These are phyloP conservation scores for Palaemon carinicauda DNA, from an alignment of 1,140 invertebrate genomes.

Conservation along the genomic window DNA sequence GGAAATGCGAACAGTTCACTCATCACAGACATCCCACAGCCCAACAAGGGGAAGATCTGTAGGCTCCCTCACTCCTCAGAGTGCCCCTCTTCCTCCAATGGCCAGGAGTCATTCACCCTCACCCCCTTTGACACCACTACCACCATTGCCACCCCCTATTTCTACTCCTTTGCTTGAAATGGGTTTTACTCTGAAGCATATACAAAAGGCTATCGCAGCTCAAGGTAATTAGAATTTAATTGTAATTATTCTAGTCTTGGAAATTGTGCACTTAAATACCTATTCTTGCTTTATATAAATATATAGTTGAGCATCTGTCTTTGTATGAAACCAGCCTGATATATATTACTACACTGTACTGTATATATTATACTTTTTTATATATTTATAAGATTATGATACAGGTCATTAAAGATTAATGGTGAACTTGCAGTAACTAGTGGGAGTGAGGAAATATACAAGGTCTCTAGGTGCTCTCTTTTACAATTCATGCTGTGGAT, in stretches of 20 bases:
- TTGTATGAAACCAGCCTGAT: no score
- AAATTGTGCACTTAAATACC: background rate
- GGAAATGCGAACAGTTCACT: background rate
- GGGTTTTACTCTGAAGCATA: conserved; percentile 72
- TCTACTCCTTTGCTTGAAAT: conserved; percentile 72
- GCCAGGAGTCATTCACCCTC: conserved; percentile 39
- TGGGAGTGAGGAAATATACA: no score
- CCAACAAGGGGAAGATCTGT: conserved; percentile 53
- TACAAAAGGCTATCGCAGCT: conserved; percentile 70
- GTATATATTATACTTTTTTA: no score
- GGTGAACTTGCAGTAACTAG: no score
- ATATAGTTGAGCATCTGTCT: no score
- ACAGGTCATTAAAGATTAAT: no score
- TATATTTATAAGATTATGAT: no score
- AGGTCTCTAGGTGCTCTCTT: no score
- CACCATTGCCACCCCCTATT: conserved; percentile 68
- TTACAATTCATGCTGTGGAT: no score
- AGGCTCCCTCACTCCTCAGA: conserved; percentile 31
- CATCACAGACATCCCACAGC: conserved; percentile 28
- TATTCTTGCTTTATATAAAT: no score
- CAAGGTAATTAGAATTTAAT: conserved; percentile 64
- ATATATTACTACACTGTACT: no score
- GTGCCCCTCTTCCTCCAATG: conserved; percentile 42
- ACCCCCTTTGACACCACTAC: conserved; percentile 30
- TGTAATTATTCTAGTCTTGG: background rate